These are phyloP conservation scores for Percopsis omiscomaycus DNA, from an alignment of 2,797 vertebrate species.

Conservation along the genomic window DNA sequence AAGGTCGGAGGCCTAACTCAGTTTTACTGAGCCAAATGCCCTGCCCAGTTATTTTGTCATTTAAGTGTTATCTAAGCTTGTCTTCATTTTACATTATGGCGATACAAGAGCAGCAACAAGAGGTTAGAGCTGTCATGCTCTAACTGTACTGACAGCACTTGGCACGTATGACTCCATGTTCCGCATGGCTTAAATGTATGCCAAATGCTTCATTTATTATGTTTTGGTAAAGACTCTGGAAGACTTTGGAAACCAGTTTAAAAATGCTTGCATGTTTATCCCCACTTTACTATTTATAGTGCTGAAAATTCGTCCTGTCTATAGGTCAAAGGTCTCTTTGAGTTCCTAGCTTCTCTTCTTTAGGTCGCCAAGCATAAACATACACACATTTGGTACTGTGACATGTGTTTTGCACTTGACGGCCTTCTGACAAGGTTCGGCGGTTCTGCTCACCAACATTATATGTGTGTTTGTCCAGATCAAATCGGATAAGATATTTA, in stretches of 20 bases:
- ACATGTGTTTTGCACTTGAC: conserved; percentile 31
- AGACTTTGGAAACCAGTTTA: background rate
- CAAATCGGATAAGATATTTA: conserved; percentile 93
- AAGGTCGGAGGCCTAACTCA: too few relatives aligned
- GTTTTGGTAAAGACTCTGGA: too few relatives aligned
- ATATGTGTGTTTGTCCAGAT: conserved; percentile 76
- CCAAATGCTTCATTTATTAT: too few relatives aligned
- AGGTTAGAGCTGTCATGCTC: too few relatives aligned
- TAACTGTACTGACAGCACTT: too few relatives aligned
- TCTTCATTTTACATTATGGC: too few relatives aligned
- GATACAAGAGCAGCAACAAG: too few relatives aligned
- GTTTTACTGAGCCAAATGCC: too few relatives aligned
- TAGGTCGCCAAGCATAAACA: conserved; percentile 37
- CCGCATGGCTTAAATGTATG: too few relatives aligned
- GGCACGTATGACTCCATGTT: too few relatives aligned
- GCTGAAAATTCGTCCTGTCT: conserved; percentile 39
- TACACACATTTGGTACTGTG: conserved; percentile 56
- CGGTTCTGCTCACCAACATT: conserved; percentile 24
- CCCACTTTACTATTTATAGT: conserved; percentile 31
- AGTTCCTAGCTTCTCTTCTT: conserved; percentile 38
- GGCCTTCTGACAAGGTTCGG: background rate
- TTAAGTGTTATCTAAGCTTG: too few relatives aligned
- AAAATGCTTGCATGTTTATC: conserved; percentile 27
- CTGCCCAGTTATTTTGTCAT: too few relatives aligned
- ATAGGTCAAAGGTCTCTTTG: conserved; percentile 36